Percentiles rank a stretch among this genome's conserved stretches.
Evolutionary conservation across 2,888 invertebrate species (phyloP).

Genomic region (Oscheius myriophilus): DNA sequence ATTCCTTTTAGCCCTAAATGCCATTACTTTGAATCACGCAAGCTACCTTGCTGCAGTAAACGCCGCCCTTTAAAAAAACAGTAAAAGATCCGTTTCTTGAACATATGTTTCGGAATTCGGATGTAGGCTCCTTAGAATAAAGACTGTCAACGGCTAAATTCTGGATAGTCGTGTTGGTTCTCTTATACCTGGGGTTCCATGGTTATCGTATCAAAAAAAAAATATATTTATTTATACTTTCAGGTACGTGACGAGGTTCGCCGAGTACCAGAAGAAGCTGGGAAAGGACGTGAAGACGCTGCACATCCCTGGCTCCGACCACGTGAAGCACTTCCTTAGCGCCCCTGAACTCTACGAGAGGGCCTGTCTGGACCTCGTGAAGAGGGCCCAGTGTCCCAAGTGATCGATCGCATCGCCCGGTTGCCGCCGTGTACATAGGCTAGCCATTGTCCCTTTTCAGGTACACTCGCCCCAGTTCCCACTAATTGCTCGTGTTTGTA

Average conservation of each 20-base stretch:
- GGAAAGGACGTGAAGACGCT: constrained; percentile 39
- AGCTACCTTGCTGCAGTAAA: too few relatives aligned
- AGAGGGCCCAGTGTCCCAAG: constrained; percentile 34
- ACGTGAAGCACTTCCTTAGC: constrained; percentile 41
- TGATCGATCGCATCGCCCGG: constrained; percentile 1
- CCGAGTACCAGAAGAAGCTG: constrained; percentile 35
- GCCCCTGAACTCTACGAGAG: constrained; percentile 37
- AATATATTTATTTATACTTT: neutral
- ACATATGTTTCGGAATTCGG: too few relatives aligned
- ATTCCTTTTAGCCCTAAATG: too few relatives aligned
- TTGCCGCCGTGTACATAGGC: constrained; percentile 11
- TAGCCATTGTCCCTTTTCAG: too few relatives aligned
- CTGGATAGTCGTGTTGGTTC: too few relatives aligned
- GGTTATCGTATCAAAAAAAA: neutral
- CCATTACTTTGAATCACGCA: too few relatives aligned
- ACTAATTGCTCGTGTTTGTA: neutral
- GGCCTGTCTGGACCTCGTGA: constrained; percentile 40
- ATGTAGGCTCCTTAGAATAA: neutral
- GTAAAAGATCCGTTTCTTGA: too few relatives aligned
- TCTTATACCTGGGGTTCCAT: neutral
- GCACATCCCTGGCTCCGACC: constrained; percentile 45
- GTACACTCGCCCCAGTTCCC: too few relatives aligned
- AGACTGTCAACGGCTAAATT: neutral
- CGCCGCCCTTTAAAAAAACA: too few relatives aligned
- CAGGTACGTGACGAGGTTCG: constrained; percentile 48